Base-by-base conservation (phyloP, 2,797 vertebrate species). In the Pagetopsis macropterus region DNA sequence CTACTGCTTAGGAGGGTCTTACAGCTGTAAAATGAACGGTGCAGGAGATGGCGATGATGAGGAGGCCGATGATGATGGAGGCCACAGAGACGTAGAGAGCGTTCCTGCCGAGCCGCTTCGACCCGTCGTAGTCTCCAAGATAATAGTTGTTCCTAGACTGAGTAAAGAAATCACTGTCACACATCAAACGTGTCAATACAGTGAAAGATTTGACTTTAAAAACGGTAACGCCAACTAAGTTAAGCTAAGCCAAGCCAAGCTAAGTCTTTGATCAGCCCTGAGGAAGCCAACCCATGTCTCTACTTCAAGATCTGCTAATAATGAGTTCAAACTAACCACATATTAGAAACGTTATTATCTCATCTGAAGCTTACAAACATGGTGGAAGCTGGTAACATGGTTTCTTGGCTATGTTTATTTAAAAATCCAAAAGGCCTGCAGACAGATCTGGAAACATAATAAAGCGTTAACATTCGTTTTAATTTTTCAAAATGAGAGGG, bases 111-210 rank as follows among this genome's bases (percentile, higher is more conserved):
- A 99, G 93, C 17, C 92, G 88, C 81, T 79, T 90, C 58, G 96
- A 96, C 52, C 96, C 97, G 1, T 98, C 97, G 0, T 96, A 90
- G 78, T 98, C 97, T 5, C 96, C 96, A 0, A 87, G 84, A 17
- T 94, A 95, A 52, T 98, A 97, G 82, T 96, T 98, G 88, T 94
- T 96, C 82, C 96, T 93, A 66, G 97, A 96, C 97, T 98, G 91
- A 55, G 2, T 70, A 62, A 58, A 70, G 45, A 83, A 60, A 55
- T 19, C 44, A 33, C 27, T 27, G 43, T 68, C 51, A 75, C 19
- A 13, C 5, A 11, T 5, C 21, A 66, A 62, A 27, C 2, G 5
- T 14, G 1, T 21, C 16, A 9, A 4, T 16, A 46, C 10, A 33
- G 31, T 45, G 44, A 1, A 33, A 12, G 3, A 54, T 37, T 72